phyloP scores from a whole-genome alignment of 1,140 invertebrate species.

The Zophobas atratus region DNA sequence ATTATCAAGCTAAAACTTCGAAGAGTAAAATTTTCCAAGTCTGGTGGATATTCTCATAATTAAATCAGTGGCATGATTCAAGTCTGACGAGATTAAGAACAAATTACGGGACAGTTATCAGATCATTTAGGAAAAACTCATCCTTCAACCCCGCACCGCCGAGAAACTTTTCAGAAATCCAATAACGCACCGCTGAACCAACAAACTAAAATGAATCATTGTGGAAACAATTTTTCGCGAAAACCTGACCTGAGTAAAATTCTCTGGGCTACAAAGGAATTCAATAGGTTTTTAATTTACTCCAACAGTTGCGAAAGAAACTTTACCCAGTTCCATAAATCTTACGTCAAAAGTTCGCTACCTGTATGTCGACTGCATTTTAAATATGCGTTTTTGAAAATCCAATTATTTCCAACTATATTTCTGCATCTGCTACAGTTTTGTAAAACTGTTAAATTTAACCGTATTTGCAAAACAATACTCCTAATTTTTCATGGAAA shows the following conservation, averaged over 20 bases:
- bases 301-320: slow-evolving; percentile 50
- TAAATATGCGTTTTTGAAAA: slow-evolving; percentile 43
- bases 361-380: slow-evolving; percentile 52
- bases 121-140: slow-evolving; percentile 34
- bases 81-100: slow-evolving; percentile 33
- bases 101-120: slow-evolving; percentile 37
- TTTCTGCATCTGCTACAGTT: not conserved
- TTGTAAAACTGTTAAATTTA: not conserved
- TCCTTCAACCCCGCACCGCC: slow-evolving; percentile 12
- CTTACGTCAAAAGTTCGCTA: slow-evolving; percentile 52
- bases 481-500: not conserved
- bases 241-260: slow-evolving; percentile 50
- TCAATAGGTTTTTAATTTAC: slow-evolving; percentile 55
- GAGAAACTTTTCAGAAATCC: slow-evolving; percentile 34
- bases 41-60: slow-evolving; percentile 22
- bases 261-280: slow-evolving; percentile 48
- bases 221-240: slow-evolving; percentile 46
- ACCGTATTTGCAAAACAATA: not conserved
- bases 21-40: slow-evolving; percentile 8
- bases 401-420: not conserved
- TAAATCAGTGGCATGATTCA: slow-evolving; percentile 36
- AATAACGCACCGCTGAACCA: slow-evolving; percentile 41
- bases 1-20: slow-evolving; percentile 18
- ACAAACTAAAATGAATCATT: slow-evolving; percentile 49
- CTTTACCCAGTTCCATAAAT: slow-evolving; percentile 51